Conservation (phyloP, 2,888 invertebrate genomes). For the Clistopyga incitator region DNA sequence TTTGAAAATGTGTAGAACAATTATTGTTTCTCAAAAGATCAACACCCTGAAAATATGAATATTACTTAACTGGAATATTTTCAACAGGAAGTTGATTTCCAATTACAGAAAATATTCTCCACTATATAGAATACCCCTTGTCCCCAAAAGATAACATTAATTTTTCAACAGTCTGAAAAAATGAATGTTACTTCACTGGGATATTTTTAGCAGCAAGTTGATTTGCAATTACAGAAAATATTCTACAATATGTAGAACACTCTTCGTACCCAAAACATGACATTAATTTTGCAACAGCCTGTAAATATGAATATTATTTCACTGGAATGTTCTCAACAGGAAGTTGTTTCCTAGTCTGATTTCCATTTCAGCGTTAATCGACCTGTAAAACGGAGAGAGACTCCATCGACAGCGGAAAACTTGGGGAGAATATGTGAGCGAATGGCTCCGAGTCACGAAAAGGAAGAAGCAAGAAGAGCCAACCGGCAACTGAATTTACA, state of each 20-base stretch:
- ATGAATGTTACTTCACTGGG: background rate
- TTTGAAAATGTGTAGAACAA: too few species aligned
- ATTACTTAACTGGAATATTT: background rate
- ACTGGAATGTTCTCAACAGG: background rate
- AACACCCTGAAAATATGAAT: too few species aligned
- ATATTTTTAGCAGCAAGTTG: background rate
- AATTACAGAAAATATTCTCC: background rate
- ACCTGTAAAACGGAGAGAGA: background rate
- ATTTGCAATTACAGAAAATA: too few species aligned
- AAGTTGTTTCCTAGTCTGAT: background rate
- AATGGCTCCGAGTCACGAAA: background rate
- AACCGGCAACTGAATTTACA: background rate
- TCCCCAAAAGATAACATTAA: background rate
- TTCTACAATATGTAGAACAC: too few species aligned
- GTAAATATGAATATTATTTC: too few species aligned
- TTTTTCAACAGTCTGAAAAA: background rate
- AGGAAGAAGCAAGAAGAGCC: background rate
- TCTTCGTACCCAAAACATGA: background rate
- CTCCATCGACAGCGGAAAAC: background rate
- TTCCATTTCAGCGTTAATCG: constrained; percentile 1
- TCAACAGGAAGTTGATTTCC: background rate
- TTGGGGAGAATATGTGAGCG: background rate
- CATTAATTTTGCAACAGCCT: background rate
- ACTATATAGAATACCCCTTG: background rate
- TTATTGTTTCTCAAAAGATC: too few species aligned